Evolutionary conservation across 2,797 vertebrate species (phyloP), one percentile per base, ranked within the genome.

Genomic region (Chloroceryle amazona): DNA sequence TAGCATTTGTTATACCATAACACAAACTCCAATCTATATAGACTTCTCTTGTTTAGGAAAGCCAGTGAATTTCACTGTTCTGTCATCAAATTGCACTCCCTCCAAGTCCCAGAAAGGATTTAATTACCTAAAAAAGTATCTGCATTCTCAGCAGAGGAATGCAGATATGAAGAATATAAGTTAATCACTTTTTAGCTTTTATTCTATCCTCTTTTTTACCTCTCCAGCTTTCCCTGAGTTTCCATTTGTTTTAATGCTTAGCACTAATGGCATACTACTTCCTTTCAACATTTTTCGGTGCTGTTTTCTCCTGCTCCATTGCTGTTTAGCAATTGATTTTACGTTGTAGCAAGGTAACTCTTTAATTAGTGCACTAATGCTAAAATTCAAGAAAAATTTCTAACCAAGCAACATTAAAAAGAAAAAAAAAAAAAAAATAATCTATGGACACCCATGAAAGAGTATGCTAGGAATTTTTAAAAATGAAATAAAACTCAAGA

Each of bases 141-240:
- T 66, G 44, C 35, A 76, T 42, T 70, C 39, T 47, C 47, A 82
- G 22, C 33, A 88, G 52, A 87, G 6, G 15, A 74, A 79, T 11
- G 20, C 1, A 74, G 9, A 51, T 4, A 88, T 1, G 6, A 89
- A 83, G 14, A 61, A 7, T 1, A 0, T 8, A 80, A 89, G 6
- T 35, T 58, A 19, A 39, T 20, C 17, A 26, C 11, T 46, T 61
- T 68, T 66, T 62, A 79, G 29, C 42, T 67, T 93, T 75, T 86
- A 71, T 41, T 12, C 5, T 58, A 17, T 39, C 2, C 13, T 71
- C 17, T 72, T 76, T 83, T 92, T 35, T 21, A 79, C 6, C 22
- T 52, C 55, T 73, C 23, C 58, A 68, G 49, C 25, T 89, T 76
- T 63, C 58, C 82, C 10, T n/a, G 17, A 65, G 5, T 39, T 71